Conservation (phyloP, 1,140 invertebrate genomes). For the Cotesia typhae region DNA sequence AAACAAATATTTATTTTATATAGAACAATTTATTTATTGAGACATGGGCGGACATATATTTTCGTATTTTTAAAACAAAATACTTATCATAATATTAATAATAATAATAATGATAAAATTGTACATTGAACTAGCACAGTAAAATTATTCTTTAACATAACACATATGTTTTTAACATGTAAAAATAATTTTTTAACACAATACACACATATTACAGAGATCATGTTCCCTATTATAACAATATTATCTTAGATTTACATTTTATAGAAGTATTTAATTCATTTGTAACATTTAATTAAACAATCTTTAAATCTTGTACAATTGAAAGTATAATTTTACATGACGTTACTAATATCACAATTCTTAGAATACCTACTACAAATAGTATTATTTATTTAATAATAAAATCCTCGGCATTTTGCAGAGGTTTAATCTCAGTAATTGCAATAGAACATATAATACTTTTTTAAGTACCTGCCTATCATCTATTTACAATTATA, state of each 20-base stretch:
- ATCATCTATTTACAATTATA: conserved; percentile 12
- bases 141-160: conserved; percentile 16
- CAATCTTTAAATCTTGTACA: background rate
- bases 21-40: conserved; percentile 22
- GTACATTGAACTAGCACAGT: conserved; percentile 22
- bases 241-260: conserved; percentile 21
- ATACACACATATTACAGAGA: conserved; percentile 6
- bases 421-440: conserved; percentile 19
- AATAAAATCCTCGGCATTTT: conserved; percentile 25
- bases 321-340: conserved; percentile 27
- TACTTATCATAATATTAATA: conserved; percentile 5
- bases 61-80: conserved; percentile 30
- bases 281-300: conserved; percentile 1
- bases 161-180: conserved; percentile 7
- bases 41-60: conserved; percentile 21
- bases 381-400: conserved; percentile 20
- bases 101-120: conserved; percentile 19
- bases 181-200: conserved; percentile 17
- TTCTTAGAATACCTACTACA: conserved; percentile 40
- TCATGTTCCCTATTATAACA: background rate
- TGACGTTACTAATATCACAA: conserved; percentile 63
- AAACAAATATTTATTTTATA: conserved; percentile 9
- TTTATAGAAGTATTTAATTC: background rate
- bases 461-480: conserved; percentile 25
- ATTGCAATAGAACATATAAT: conserved; percentile 31